Evolutionary conservation across 1,140 invertebrate genomes (phyloP).

Genomic region (Drosophila tristis): DNA sequence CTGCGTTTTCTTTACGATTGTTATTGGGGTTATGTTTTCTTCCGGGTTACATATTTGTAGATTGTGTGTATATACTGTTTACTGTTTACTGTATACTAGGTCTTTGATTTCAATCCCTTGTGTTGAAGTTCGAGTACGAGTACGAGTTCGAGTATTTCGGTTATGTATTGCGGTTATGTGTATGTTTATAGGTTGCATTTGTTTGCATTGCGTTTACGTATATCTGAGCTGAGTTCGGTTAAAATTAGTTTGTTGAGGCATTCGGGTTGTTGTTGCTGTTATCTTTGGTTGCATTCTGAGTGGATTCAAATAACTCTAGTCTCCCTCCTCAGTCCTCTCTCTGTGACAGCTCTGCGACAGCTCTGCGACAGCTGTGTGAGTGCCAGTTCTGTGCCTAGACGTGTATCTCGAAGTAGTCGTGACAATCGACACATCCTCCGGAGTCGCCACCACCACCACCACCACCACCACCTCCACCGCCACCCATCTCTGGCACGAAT

Average conservation of each 20-base stretch:
- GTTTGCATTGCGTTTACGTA: constrained; percentile 66
- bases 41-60: constrained; percentile 13
- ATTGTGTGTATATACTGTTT: constrained; percentile 14
- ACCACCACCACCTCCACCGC: constrained; percentile 11
- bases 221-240: constrained; percentile 66
- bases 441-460: constrained; percentile 22
- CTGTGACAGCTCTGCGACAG: neutral
- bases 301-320: constrained; percentile 45
- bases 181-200: constrained; percentile 26
- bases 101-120: constrained; percentile 74
- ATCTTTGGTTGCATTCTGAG: constrained; percentile 60
- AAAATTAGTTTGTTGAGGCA: constrained; percentile 72
- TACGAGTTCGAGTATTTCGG: constrained; percentile 27
- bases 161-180: constrained; percentile 7
- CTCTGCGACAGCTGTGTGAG: neutral
- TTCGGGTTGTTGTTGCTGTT: constrained; percentile 65
- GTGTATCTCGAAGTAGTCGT: constrained; percentile 84
- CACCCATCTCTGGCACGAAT: constrained; percentile 62
- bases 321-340: neutral
- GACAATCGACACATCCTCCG: constrained; percentile 82
- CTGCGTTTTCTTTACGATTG: neutral
- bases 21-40: neutral
- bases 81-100: constrained; percentile 31
- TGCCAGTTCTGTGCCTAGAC: constrained; percentile 53
- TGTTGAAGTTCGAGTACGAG: constrained; percentile 49